Base-by-base conservation (phyloP, 2,113 vertebrate species). In the Chloroceryle aenea region DNA sequence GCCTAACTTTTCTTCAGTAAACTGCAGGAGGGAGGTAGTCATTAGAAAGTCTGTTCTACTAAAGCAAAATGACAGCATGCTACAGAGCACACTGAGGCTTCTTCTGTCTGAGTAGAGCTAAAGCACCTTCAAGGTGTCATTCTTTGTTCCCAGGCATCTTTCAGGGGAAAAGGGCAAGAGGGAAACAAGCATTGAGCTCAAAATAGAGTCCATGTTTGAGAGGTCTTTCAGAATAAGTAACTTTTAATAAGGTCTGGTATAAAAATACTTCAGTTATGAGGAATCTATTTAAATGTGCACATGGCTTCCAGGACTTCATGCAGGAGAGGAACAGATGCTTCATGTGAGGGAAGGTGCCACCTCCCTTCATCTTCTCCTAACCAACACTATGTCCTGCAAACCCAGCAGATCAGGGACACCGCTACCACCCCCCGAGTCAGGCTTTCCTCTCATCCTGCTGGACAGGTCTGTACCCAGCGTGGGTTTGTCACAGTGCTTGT, bases 1-100 rank as follows among this genome's bases (percentile, higher is more conserved):
- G 45, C 99, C 99, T 21, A 99, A 80, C 85, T 99, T 99, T 97
- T 99, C 99, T 95, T 99, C 99, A 29, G 99, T 99, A 92, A 99
- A 99, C 99, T 99, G 96, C n/a, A 55, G 34, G 47, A 72, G 22
- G 18, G 22, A 75, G 48, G 10, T 7, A 30, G 13, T 20, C 20
- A 26, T 81, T 55, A 91, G 68, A 38, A 86, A 58, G 21, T 56
- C 34, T 42, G 30, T 29, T 68, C 34, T 78, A 40, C 43, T 53
- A 63, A 64, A 71, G 48, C 32, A 81, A 62, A 62, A 16, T 40
- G 20, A 55, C 7, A 55, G 21, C 3, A 23, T 47, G 42, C 53
- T 85, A 21, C 9, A 68, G 48, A 50, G 48, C 34, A 56, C 25
- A 43, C 14, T 5, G 53, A 58, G 50, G 69, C 27, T 59, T 19